Percentiles rank a stretch among this genome's conserved stretches.
These are phyloP conservation scores for Silurus aristotelis DNA, from an alignment of 2,797 vertebrate species.

Conservation along the genomic window DNA sequence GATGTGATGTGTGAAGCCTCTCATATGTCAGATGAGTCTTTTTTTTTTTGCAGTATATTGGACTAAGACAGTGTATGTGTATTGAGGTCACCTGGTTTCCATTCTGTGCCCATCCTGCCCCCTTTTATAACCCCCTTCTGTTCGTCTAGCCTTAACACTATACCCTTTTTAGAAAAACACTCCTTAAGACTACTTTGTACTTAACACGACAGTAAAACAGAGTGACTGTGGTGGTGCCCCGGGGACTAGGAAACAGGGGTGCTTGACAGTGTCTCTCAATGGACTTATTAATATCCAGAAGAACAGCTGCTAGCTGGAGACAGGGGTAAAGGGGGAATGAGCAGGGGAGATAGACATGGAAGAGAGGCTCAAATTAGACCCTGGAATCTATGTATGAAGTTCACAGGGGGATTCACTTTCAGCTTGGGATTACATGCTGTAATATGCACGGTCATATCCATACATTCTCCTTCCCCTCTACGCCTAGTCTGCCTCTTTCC, in stretches of 20 bases:
- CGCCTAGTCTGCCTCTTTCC: not conserved
- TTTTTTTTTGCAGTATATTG: not conserved
- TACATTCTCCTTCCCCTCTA: conserved; percentile 12
- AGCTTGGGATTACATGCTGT: conserved; percentile 56
- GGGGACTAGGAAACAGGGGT: conserved; percentile 48
- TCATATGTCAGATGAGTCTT: not conserved
- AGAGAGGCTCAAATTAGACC: conserved; percentile 73
- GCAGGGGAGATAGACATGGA: conserved; percentile 38
- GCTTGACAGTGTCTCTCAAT: conserved; percentile 56
- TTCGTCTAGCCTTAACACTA: conserved; percentile 5
- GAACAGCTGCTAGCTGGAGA: conserved; percentile 65
- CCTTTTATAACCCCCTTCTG: not conserved
- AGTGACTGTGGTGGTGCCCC: conserved; percentile 30
- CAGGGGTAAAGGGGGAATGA: conserved; percentile 54
- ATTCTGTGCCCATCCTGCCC: not conserved
- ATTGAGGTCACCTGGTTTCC: not conserved
- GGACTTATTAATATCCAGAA: conserved; percentile 68
- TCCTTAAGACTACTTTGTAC: conserved; percentile 7
- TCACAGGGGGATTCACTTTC: conserved; percentile 77
- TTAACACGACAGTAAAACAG: conserved; percentile 28
- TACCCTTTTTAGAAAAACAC: not conserved
- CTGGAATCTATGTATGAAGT: conserved; percentile 77
- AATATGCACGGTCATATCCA: conserved; percentile 42
- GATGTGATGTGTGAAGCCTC: not conserved
- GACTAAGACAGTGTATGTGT: not conserved